phyloP scores from a whole-genome alignment of 2,888 invertebrate genomes.

The Steinernema scapterisci region DNA sequence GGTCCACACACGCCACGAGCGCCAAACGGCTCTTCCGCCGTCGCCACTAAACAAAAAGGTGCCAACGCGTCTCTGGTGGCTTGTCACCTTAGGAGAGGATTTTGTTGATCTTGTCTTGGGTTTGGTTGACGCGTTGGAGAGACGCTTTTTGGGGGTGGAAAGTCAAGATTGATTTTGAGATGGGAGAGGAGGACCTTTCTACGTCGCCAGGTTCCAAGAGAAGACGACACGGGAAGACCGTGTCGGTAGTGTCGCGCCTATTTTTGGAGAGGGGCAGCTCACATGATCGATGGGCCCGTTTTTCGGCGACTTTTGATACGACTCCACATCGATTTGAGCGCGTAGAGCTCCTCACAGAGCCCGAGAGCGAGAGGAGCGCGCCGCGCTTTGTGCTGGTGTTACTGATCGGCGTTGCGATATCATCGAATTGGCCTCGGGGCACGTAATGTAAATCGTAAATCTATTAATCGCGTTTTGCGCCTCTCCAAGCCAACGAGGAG shows the following conservation, averaged over 20 bases:
- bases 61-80: slow-evolving; percentile 26
- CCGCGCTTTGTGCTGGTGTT: neutral
- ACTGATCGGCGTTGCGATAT: slow-evolving; percentile 24
- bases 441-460: slow-evolving; percentile 31
- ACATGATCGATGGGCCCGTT: slow-evolving; percentile 26
- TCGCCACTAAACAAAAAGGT: slow-evolving; percentile 29
- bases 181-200: neutral
- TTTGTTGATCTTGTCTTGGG: neutral
- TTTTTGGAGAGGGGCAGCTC: neutral
- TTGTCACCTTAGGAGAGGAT: neutral
- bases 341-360: too few relatives aligned
- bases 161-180: neutral
- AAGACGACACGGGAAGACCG: too few relatives aligned
- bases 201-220: too few relatives aligned
- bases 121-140: neutral
- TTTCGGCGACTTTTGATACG: slow-evolving; percentile 33
- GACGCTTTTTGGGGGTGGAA: neutral
- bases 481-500: too few relatives aligned
- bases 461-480: slow-evolving; percentile 20
- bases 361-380: neutral
- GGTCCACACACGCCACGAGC: neutral
- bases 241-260: neutral
- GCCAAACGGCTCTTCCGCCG: neutral
- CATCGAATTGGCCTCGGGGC: slow-evolving; percentile 32
- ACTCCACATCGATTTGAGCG: slow-evolving; percentile 15